Evolutionary conservation across 2,113 vertebrate species (phyloP), one percentile per base, ranked within the genome.

Genomic region (Caranx ignobilis): DNA sequence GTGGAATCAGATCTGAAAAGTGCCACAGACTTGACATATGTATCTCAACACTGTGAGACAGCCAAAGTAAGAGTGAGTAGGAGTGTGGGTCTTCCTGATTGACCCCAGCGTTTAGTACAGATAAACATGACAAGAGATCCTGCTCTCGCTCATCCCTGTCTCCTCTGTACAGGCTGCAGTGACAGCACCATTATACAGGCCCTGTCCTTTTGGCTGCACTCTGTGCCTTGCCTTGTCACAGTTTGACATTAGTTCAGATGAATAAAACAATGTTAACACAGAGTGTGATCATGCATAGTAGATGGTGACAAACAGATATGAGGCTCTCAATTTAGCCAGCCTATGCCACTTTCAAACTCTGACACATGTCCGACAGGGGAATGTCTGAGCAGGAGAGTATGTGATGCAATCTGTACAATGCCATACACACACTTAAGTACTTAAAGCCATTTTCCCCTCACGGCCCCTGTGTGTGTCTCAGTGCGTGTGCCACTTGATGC

Each of bases 231-330:
- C 35, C 43, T 70, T 19, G 54, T 69, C 65, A 71, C 70, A 74
- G 69, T 78, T 50, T 1, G 12, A 83, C 83, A 72, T 37, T 13
- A 71, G 68, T 71, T 67, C 61, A 72, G 54, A 75, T 77, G 63
- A 91, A 88, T 86, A 90, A 86, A 89, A 82, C 82, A 89, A 86
- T 26, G 67, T 15, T 68, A 76, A 26, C 2, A 1, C 65, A 72
- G 48, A 76, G 21, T 63, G 72, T 50, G 77, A 71, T 68, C 77
- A 82, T 89, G 78, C 57, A 90, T 88, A 87, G 85, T 83, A 72
- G 56, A 90, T 88, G 86, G 81, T 79, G 83, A 93, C 89, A 88
- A 91, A 92, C 57, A 63, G 86, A 85, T 66, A 73, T 10, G 21
- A 60, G 56, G 48, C 61, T 84, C 79, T 75, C 60, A 21, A 56